phyloP scores from a whole-genome alignment of 2,797 vertebrate genomes.

The Hoplostethus mediterraneus region DNA sequence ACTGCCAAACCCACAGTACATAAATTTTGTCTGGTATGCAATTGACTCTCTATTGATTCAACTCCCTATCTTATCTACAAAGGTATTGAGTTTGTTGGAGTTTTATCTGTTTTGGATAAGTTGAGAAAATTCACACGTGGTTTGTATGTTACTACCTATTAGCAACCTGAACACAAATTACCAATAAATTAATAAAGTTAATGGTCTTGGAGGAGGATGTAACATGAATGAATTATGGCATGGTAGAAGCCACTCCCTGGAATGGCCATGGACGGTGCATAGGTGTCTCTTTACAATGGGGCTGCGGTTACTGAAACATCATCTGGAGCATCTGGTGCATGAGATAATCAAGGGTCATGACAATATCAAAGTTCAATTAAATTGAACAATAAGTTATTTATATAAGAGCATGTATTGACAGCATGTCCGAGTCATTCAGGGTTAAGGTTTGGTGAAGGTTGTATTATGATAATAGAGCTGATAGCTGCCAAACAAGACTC shows the following conservation, averaged over 20 bases:
- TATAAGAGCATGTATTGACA: slow-evolving; percentile 28
- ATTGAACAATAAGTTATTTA: background rate
- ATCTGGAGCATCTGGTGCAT: slow-evolving; percentile 44
- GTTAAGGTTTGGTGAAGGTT: slow-evolving; percentile 30
- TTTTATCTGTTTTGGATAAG: too few species aligned
- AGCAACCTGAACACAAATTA: too few species aligned
- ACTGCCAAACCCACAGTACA: too few species aligned
- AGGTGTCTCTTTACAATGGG: background rate
- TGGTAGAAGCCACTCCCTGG: background rate
- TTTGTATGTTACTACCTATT: too few species aligned
- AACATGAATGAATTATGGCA: too few species aligned
- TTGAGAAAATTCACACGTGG: too few species aligned
- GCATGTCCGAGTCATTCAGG: slow-evolving; percentile 1
- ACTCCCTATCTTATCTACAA: too few species aligned
- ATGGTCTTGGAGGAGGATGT: too few species aligned
- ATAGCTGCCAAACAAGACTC: background rate
- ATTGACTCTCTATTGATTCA: too few species aligned
- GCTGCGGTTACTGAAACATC: background rate
- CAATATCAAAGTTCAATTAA: slow-evolving; percentile 16
- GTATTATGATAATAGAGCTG: slow-evolving; percentile 17
- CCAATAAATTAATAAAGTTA: too few species aligned
- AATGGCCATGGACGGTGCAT: background rate
- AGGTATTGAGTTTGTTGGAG: too few species aligned
- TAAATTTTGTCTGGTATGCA: too few species aligned
- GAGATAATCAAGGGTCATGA: slow-evolving; percentile 37